These are phyloP conservation scores for Ophthalmotilapia sp. DNA, from an alignment of 2,113 vertebrate species.

Conservation along the genomic window DNA sequence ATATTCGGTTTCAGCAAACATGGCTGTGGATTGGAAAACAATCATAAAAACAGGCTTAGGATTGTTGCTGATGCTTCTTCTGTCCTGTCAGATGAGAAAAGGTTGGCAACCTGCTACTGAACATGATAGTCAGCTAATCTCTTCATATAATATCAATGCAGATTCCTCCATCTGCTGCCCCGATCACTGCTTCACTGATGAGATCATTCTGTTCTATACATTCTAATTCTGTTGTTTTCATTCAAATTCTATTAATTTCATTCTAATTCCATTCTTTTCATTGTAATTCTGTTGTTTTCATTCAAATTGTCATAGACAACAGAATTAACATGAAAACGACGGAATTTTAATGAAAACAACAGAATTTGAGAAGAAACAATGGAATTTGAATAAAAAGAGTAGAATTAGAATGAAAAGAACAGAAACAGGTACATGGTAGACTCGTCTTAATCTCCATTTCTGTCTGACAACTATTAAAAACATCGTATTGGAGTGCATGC, in stretches of 20 bases:
- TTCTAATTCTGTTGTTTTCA: no score
- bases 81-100: background rate
- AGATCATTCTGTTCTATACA: background rate
- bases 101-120: background rate
- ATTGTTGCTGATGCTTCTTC: slow-evolving; percentile 24
- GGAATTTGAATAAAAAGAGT: no score
- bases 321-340: no score
- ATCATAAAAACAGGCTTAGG: slow-evolving; percentile 26
- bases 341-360: no score
- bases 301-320: no score
- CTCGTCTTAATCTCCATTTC: background rate
- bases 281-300: no score
- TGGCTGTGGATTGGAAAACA: background rate
- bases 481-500: background rate
- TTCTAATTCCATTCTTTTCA: no score
- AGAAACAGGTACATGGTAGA: background rate
- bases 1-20: slow-evolving; percentile 31
- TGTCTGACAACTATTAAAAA: background rate
- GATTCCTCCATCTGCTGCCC: background rate
- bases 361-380: no score
- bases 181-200: background rate
- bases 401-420: background rate
- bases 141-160: background rate
- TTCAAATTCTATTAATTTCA: no score
- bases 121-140: slow-evolving; percentile 16